Percentiles rank a stretch among this genome's conserved stretches.
phyloP scores from a whole-genome alignment of 2,797 vertebrate species.

The Synaphobranchus kaupii region DNA sequence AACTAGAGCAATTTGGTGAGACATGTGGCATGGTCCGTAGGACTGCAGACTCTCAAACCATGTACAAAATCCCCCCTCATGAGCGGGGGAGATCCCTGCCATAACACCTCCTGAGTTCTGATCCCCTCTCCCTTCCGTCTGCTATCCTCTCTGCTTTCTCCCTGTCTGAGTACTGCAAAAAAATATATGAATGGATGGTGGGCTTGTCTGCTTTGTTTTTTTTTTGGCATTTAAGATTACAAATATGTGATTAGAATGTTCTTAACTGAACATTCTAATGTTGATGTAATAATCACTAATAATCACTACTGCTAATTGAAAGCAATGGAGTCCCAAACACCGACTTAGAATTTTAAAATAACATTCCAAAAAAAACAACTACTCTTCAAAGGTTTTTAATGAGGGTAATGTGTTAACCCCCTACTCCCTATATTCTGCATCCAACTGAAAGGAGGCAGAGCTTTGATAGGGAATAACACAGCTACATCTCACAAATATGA shows the following conservation, averaged over 20 bases:
- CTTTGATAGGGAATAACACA: slow-evolving; percentile 43
- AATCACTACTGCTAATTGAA: too few species aligned
- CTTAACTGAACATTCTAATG: too few species aligned
- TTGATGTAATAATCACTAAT: too few species aligned
- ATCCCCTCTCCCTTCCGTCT: not conserved
- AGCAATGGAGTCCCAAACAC: too few species aligned
- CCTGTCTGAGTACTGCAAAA: not conserved
- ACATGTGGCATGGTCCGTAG: too few species aligned
- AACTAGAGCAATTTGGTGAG: not conserved
- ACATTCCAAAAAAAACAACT: slow-evolving; percentile 53
- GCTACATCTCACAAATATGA: slow-evolving; percentile 47
- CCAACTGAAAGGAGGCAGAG: slow-evolving; percentile 48
- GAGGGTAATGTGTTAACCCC: slow-evolving; percentile 70
- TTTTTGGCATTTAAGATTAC: not conserved
- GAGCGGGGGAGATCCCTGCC: not conserved
- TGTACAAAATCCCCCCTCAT: too few species aligned
- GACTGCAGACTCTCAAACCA: too few species aligned
- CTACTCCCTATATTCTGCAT: slow-evolving; percentile 68
- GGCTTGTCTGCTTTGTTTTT: not conserved
- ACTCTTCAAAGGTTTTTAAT: slow-evolving; percentile 69
- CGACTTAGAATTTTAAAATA: too few species aligned
- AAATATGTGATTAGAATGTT: too few species aligned
- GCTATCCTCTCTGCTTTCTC: not conserved
- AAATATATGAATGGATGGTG: too few species aligned
- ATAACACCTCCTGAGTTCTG: not conserved